phyloP scores from a whole-genome alignment of 2,797 vertebrate genomes.

The Typhlichthys subterraneus region DNA sequence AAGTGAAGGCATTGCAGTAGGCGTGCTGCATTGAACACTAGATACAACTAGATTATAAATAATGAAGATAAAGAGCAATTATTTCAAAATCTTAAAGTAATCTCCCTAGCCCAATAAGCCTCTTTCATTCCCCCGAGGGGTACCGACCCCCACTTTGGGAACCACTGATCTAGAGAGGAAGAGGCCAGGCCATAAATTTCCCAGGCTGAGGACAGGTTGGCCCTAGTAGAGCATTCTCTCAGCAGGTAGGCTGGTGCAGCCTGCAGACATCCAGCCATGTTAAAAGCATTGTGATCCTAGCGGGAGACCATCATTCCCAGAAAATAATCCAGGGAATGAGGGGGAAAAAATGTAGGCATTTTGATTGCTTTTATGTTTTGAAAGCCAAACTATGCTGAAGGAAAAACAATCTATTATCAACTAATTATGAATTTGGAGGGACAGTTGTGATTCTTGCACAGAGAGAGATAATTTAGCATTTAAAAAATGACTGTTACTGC shows the following conservation, averaged over 20 bases:
- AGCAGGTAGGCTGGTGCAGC: constrained; percentile 73
- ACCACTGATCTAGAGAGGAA: constrained; percentile 49
- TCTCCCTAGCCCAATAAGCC: too few species aligned
- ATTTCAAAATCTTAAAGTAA: too few species aligned
- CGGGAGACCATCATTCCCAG: constrained; percentile 65
- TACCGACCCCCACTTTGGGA: constrained; percentile 7
- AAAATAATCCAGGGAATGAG: constrained; percentile 49
- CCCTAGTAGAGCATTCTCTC: constrained; percentile 77
- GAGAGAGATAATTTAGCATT: neutral
- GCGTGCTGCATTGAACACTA: too few species aligned
- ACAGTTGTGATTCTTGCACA: constrained; percentile 13
- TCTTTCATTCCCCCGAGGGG: too few species aligned
- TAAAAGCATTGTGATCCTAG: constrained; percentile 81
- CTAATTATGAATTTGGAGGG: constrained; percentile 19
- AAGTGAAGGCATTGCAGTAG: too few species aligned
- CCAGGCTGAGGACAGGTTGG: constrained; percentile 71
- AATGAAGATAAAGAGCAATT: too few species aligned
- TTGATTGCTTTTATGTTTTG: constrained; percentile 33
- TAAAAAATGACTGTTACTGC: constrained; percentile 11
- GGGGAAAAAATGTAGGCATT: constrained; percentile 38
- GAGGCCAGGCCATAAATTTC: constrained; percentile 73
- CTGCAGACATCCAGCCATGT: constrained; percentile 76
- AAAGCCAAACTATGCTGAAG: constrained; percentile 16
- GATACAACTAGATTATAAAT: too few species aligned
- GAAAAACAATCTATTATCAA: constrained; percentile 1